A percentile compares a stretch with the other conserved stretches of the same genome.
Conservation (phyloP, 2,113 vertebrate species). For the Corythornis cristatus region DNA sequence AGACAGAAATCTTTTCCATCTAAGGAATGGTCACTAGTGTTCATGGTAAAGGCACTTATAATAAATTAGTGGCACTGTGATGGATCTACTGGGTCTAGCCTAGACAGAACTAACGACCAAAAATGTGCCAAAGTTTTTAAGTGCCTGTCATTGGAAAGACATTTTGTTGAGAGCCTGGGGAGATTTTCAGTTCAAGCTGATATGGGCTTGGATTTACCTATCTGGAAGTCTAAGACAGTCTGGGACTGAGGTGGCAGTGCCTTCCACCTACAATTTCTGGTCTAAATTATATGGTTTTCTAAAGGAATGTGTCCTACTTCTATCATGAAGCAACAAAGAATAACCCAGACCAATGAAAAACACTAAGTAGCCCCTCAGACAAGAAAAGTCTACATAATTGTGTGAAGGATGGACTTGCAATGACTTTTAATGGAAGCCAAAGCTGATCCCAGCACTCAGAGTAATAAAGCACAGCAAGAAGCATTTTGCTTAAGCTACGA, state of each 20-base stretch:
- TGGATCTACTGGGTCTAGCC: background rate
- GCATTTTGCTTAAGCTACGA: background rate
- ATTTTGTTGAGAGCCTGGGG: background rate
- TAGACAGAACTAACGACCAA: background rate
- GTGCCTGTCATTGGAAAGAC: background rate
- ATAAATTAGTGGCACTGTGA: background rate
- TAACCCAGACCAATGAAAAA: background rate
- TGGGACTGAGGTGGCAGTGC: background rate
- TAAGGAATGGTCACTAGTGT: background rate
- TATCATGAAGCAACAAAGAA: background rate
- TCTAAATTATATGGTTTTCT: background rate
- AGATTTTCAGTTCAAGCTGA: background rate
- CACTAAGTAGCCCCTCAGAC: background rate
- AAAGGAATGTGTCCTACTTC: background rate
- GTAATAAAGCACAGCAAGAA: background rate
- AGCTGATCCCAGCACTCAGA: background rate
- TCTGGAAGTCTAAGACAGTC: background rate
- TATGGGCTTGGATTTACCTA: background rate
- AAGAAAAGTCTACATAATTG: background rate
- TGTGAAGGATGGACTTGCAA: background rate
- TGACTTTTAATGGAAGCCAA: background rate
- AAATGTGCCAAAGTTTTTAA: background rate
- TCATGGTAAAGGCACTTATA: background rate
- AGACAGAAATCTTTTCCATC: background rate
- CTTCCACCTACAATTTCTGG: background rate